phyloP scores from a whole-genome alignment of 2,113 vertebrate species.

The Lucifuga dentata region DNA sequence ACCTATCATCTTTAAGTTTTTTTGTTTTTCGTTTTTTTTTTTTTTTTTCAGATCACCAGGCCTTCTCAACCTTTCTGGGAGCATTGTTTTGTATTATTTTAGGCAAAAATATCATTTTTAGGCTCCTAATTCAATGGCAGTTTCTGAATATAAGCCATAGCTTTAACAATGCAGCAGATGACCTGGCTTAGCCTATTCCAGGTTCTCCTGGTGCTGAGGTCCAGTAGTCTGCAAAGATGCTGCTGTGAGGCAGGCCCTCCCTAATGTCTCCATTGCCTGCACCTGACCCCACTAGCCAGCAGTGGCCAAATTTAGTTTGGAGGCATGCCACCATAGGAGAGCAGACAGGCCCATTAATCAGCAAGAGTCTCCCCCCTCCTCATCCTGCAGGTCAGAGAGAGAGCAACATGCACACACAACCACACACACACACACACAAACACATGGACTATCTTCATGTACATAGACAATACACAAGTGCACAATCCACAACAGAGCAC shows the following conservation, averaged over 20 bases:
- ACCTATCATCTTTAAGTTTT: too few species aligned
- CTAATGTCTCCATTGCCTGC: constrained; percentile 81
- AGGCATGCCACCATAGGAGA: constrained; percentile 80
- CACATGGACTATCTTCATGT: constrained; percentile 15
- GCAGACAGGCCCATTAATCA: constrained; percentile 82
- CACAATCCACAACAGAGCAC: constrained; percentile 7
- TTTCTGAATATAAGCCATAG: constrained; percentile 27
- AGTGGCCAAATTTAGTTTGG: constrained; percentile 84
- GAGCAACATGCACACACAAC: constrained; percentile 58
- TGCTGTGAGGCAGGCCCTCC: constrained; percentile 76
- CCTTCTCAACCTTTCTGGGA: neutral
- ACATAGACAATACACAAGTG: constrained; percentile 29
- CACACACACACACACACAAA: constrained; percentile 18
- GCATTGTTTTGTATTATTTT: neutral
- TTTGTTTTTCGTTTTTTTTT: too few species aligned
- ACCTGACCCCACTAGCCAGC: constrained; percentile 79
- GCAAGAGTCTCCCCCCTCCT: constrained; percentile 74
- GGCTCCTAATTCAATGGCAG: neutral
- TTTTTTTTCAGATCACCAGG: too few species aligned
- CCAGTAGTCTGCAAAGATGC: constrained; percentile 65
- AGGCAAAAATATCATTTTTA: neutral
- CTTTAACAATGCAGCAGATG: constrained; percentile 43
- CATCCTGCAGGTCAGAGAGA: constrained; percentile 76
- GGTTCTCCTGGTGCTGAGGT: constrained; percentile 51
- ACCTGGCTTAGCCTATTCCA: constrained; percentile 39